Evolutionary conservation across 92 coral and sea anemone species (phyloP), one percentile per base, ranked within the genome.

Genomic region (Siderastrea siderea): DNA sequence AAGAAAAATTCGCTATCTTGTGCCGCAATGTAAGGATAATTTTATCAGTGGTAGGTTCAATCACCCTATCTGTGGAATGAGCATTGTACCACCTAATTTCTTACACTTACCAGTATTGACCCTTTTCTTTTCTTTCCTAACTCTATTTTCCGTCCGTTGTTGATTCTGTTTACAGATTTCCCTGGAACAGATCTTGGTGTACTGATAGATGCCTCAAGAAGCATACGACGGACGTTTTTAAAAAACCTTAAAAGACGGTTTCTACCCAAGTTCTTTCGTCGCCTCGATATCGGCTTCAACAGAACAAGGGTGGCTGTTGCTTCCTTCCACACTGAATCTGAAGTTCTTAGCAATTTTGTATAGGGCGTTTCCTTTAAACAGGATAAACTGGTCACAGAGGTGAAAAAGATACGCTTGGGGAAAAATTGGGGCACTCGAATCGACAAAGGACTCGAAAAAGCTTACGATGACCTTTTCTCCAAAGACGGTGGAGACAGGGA

Each of bases 401-500:
- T 57, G 61, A 10, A 57, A 57, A 57, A 10, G 61, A 57, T 57
- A 8, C 61, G 7, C 12, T 14, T 57, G 61, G 61, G 61, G 61
- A 57, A 57, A 57, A 57, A 14, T 10, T 57, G 9, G 9, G 61
- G 61, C 61, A 76, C 81, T 1, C 64, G 81, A 47, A 5, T 76
- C 12, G 81, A 53, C 54, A 47, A 47, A 76, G 81, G 49, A 26
- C 15, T 76, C 16, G 66, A 76, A 17, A 17, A 5, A 26, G 81
- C 46, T 57, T 10, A n/a, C 47, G n/a, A 13, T 13, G 7, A 26
- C 13, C 81, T 76, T 7, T 76, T 26, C 67, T 38, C 81, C 7
- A 26, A 13, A 11, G 47, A 76, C 6, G 68, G 81, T 16, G 81
- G 81, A 5, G 81, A 76, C 66, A 76, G 81, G n/a, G 16, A 3